These are phyloP conservation scores for Synergus laeviventris DNA, from an alignment of 2,888 invertebrate genomes.

Conservation along the genomic window DNA sequence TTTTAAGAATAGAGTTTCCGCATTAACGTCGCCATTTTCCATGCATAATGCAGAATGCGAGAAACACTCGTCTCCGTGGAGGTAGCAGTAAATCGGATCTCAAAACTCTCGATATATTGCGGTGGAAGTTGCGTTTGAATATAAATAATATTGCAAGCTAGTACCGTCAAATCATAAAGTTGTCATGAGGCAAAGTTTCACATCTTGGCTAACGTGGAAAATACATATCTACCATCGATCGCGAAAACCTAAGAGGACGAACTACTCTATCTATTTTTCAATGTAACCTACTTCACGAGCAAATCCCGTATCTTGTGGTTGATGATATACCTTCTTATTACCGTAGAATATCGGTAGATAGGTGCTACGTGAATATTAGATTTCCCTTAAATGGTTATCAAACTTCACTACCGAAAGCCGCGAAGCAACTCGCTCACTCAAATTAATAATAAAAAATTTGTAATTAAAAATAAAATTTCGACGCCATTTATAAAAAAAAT, in stretches of 20 bases:
- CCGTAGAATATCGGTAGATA: background rate
- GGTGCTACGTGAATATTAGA: background rate
- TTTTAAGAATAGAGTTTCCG: constrained; percentile 59
- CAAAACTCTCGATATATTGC: constrained; percentile 58
- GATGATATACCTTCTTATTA: background rate
- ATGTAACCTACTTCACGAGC: background rate
- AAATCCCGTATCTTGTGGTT: background rate
- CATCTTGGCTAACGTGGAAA: constrained; percentile 16
- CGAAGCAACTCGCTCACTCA: background rate
- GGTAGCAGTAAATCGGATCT: constrained; percentile 64
- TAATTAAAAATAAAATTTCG: background rate
- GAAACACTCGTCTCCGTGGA: constrained; percentile 56
- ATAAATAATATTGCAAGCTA: constrained; percentile 67
- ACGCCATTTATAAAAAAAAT: background rate
- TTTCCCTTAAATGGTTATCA: background rate
- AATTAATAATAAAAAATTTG: too few relatives aligned
- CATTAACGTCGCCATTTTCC: constrained; percentile 61
- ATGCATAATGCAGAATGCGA: constrained; percentile 60
- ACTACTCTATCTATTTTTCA: constrained; percentile 9
- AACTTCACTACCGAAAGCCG: background rate
- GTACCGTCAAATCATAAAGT: constrained; percentile 60
- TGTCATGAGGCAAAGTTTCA: constrained; percentile 41
- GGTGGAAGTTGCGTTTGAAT: constrained; percentile 59
- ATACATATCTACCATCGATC: constrained; percentile 14
- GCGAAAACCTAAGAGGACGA: constrained; percentile 9